Percentiles rank a stretch among this genome's conserved stretches.
Conservation (phyloP, 2,113 vertebrate genomes). For the Anseranas semipalmata region DNA sequence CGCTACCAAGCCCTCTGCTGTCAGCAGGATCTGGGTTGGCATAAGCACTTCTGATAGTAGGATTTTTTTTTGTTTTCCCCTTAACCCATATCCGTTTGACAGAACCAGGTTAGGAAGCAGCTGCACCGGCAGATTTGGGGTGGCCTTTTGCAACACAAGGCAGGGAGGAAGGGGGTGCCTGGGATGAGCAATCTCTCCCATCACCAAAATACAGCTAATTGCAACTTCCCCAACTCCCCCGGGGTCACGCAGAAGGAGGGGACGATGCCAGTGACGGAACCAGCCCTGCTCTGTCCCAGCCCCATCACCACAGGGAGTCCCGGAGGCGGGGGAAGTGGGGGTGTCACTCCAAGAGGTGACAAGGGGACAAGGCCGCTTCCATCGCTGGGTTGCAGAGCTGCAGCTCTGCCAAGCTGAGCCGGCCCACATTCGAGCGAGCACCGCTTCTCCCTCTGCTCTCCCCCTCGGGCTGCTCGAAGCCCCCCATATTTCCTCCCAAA, state of each 20-base stretch:
- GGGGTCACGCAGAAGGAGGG: accelerated
- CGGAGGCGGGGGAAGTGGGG: accelerated
- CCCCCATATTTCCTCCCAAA: neutral
- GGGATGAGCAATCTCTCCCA: neutral
- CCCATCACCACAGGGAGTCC: neutral
- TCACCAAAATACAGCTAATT: neutral
- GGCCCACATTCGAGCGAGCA: neutral
- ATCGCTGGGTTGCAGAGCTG: neutral
- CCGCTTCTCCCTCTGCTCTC: neutral
- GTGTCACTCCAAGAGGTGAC: too few species aligned
- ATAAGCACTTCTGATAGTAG: slow-evolving; percentile 36
- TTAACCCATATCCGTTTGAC: slow-evolving; percentile 42
- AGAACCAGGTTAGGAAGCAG: slow-evolving; percentile 59
- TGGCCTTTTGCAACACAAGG: neutral
- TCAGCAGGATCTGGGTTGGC: slow-evolving; percentile 33
- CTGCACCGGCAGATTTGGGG: neutral
- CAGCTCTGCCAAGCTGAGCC: neutral
- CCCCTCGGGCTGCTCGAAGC: neutral
- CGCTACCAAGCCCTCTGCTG: neutral
- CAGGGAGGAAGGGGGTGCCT: neutral
- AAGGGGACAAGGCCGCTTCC: neutral
- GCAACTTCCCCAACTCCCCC: neutral
- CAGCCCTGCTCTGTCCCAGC: neutral
- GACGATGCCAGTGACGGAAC: neutral
- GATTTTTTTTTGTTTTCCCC: neutral